These are phyloP conservation scores for Dromiciops gliroides DNA, from an alignment of 2,113 vertebrate genomes.

Conservation along the genomic window DNA sequence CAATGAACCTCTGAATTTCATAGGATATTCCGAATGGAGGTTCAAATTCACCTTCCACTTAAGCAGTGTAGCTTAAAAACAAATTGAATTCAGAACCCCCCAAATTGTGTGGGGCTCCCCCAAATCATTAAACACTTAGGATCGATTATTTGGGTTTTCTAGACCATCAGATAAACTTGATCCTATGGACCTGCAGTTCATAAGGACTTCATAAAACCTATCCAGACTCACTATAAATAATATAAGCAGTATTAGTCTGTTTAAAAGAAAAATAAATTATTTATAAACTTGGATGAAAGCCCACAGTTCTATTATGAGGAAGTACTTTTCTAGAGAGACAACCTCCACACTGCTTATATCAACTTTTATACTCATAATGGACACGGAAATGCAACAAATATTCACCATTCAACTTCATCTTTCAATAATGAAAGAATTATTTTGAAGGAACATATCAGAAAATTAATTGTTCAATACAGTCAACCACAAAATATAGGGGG, in stretches of 20 bases:
- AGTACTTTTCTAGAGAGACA: neutral
- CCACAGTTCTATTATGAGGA: neutral
- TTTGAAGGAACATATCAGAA: neutral
- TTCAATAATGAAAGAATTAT: neutral
- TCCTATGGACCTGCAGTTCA: neutral
- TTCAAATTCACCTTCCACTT: neutral
- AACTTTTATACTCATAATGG: neutral
- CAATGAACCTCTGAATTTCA: neutral
- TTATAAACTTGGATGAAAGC: neutral
- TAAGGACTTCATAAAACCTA: neutral
- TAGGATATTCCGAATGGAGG: neutral
- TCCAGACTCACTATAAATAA: neutral
- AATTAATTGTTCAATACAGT: neutral
- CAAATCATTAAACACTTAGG: neutral
- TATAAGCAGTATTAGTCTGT: neutral
- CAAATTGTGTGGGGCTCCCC: too few species aligned
- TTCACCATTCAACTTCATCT: neutral
- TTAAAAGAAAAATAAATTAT: neutral
- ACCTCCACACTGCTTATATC: neutral
- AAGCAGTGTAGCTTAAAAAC: neutral
- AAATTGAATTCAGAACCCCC: neutral
- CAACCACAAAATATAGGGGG: neutral
- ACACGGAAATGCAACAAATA: neutral
- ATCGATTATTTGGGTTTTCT: neutral
- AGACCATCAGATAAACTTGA: neutral